Base-by-base conservation (phyloP, 2,113 vertebrate genomes). In the Chaetops frenatus region DNA sequence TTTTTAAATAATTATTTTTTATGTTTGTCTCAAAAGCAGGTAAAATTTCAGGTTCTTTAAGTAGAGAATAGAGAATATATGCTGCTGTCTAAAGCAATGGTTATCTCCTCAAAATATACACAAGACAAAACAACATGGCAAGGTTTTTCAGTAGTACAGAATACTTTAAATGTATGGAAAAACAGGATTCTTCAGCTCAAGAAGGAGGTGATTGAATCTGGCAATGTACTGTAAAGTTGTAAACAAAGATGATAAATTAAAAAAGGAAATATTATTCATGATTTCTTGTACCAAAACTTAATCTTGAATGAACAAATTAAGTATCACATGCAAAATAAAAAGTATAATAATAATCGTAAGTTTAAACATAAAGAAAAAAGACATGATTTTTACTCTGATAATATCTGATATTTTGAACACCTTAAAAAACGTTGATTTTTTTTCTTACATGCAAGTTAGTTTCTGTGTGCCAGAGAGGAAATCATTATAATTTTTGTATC, bases 31-130 rank as follows among this genome's bases (percentile, higher is more conserved):
- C 29, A 61, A 65, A 47, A 3, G 8, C 3, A 27, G 18, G 12
- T 45, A 51, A 24, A 78, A 79, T 56, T 69, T 47, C 31, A 67
- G 13, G 19, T 61, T 48, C 53, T 3, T 72, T 36, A 40, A 25
- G 4, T 14, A 38, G 21, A 20, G 15, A 31, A 44, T 10, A 67
- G n/a, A 45, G 82, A 78, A 83, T 38, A n/a, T 10, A 45, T 53
- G 19, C 6, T 22, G 42, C 36, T 47, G 5, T 44, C 12, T 61
- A 65, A 69, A 81, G 40, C 10, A 0, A 0, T 18, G 22, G 5
- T 33, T 33, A 38, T 2, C 14, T 70, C 14, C 28, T 74, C 36
- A 76, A 66, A 70, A 47, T 61, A 12, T 22, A 23, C 11, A 33
- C 31, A 58, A 42, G 50, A 51, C 9, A 42, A 28, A 81, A 33